Percentiles rank a stretch among this genome's conserved stretches.
phyloP scores from a whole-genome alignment of 2,797 vertebrate species.

The Sebastes cheni region DNA sequence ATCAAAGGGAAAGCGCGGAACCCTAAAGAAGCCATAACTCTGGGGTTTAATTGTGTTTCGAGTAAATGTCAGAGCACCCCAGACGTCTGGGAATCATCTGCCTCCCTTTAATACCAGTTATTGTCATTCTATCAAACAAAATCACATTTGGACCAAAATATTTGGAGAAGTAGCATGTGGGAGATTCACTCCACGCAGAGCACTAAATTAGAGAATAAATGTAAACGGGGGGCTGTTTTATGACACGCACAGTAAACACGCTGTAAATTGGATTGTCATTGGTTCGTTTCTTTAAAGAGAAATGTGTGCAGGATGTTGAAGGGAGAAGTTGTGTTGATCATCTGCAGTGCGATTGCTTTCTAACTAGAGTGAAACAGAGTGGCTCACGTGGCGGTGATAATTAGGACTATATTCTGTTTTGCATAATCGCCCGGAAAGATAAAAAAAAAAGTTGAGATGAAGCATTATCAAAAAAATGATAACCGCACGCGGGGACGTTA shows the following conservation, averaged over 20 bases:
- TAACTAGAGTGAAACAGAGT: conserved; percentile 67
- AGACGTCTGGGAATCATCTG: conserved; percentile 80
- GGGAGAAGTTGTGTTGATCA: conserved; percentile 55
- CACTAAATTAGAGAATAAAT: conserved; percentile 76
- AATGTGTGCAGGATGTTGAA: conserved; percentile 48
- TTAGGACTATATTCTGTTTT: conserved; percentile 73
- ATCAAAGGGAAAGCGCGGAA: conserved; percentile 66
- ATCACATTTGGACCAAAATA: conserved; percentile 80
- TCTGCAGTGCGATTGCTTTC: conserved; percentile 54
- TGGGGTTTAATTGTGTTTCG: conserved; percentile 77
- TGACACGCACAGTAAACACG: conserved; percentile 73
- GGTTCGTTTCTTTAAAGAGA: conserved; percentile 58
- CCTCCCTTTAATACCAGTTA: conserved; percentile 75
- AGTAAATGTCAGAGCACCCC: conserved; percentile 80
- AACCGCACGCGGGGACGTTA: conserved; percentile 62
- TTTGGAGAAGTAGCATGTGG: conserved; percentile 75
- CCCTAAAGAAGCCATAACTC: conserved; percentile 77
- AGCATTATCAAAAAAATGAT: conserved; percentile 75
- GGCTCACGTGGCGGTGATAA: conserved; percentile 69
- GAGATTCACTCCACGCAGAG: conserved; percentile 57
- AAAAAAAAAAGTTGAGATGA: conserved; percentile 63
- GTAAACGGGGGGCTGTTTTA: conserved; percentile 73
- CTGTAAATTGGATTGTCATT: conserved; percentile 73
- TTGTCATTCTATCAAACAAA: conserved; percentile 83
- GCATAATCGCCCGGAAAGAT: conserved; percentile 77